Conservation (phyloP, 2,888 invertebrate genomes). For the Agriopis marginaria region DNA sequence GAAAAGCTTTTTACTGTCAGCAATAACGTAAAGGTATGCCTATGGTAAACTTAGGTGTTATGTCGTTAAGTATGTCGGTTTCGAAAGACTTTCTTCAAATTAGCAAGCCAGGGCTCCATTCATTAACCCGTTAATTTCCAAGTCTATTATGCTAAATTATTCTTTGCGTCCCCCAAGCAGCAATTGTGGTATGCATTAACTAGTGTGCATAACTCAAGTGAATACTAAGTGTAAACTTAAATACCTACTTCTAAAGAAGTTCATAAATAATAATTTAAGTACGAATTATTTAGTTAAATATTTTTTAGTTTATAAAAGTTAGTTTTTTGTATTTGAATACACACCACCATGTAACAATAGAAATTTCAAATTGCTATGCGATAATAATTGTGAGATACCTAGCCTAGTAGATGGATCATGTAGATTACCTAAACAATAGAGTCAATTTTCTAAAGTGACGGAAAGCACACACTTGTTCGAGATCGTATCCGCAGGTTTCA, state of each 20-base stretch:
- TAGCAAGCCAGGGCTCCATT: conserved; percentile 24
- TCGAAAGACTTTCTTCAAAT: conserved; percentile 36
- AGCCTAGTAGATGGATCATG: conserved; percentile 18
- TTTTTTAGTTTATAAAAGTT: neutral
- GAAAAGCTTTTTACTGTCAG: neutral
- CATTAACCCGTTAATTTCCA: conserved; percentile 33
- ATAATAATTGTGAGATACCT: conserved; percentile 26
- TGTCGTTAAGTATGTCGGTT: conserved; percentile 34
- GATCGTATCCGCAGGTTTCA: conserved; percentile 35
- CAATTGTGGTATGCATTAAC: conserved; percentile 25
- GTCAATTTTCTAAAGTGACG: conserved; percentile 29
- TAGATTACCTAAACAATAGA: conserved; percentile 34
- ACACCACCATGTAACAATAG: conserved; percentile 10
- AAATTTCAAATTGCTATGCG: conserved; percentile 21
- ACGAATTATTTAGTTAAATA: neutral
- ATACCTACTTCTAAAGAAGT: neutral
- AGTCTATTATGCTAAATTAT: conserved; percentile 35
- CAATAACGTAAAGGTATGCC: neutral
- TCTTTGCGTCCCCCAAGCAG: conserved; percentile 22
- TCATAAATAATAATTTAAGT: neutral
- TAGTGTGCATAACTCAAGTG: conserved; percentile 6
- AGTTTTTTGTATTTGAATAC: neutral
- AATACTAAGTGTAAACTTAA: conserved; percentile 26
- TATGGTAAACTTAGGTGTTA: conserved; percentile 41
- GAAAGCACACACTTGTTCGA: conserved; percentile 40